Conservation (phyloP, 2,797 vertebrate species). For the Urosaurus nigricauda region DNA sequence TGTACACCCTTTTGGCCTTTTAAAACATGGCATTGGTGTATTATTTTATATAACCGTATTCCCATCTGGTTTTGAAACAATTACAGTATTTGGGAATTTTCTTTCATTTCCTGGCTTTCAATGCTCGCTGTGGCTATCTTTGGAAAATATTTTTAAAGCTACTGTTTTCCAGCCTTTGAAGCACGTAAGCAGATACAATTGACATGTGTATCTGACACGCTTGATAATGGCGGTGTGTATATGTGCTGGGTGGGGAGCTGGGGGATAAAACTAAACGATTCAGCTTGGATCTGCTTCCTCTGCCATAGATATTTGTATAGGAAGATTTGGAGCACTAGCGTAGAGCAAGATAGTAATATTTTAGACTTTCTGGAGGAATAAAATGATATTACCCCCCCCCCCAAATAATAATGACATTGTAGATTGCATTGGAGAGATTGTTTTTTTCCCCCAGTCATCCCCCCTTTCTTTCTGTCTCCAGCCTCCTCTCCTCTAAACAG, state of each 20-base stretch:
- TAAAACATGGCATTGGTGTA: background rate
- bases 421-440: background rate
- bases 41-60: slow-evolving; percentile 17
- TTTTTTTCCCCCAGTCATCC: background rate
- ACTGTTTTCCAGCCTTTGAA: background rate
- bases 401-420: slow-evolving; percentile 10
- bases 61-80: slow-evolving; percentile 19
- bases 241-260: background rate
- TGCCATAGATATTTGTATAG: background rate
- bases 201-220: background rate
- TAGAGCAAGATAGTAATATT: background rate
- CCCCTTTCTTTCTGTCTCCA: too few species aligned
- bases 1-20: background rate
- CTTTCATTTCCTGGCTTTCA: background rate
- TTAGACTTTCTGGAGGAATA: slow-evolving; percentile 31
- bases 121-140: background rate
- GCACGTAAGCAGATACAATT: background rate
- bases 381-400: slow-evolving; percentile 18
- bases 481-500: background rate
- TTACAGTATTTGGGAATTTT: slow-evolving; percentile 15
- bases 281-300: background rate
- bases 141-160: slow-evolving; percentile 11
- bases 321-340: background rate
- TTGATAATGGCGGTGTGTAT: background rate
- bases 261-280: background rate